Conservation (phyloP, 2,888 invertebrate species). For the Anticlea derivata region DNA sequence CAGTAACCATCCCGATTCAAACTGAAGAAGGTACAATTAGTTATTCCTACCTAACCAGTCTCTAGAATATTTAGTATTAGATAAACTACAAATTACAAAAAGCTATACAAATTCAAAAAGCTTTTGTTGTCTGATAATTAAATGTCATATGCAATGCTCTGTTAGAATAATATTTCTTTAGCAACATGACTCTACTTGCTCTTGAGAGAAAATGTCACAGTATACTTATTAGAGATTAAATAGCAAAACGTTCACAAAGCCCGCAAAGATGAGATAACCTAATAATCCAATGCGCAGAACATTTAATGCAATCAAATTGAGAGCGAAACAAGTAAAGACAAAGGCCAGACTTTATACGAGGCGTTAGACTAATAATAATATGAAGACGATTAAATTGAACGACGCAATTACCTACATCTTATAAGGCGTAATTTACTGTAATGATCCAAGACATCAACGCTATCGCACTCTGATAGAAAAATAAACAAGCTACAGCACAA, state of each 20-base stretch:
- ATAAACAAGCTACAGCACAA: constrained; percentile 9
- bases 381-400: constrained; percentile 36
- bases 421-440: constrained; percentile 20
- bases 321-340: constrained; percentile 35
- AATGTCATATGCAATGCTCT: constrained; percentile 12
- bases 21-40: too few species aligned
- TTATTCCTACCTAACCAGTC: too few species aligned
- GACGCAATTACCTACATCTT: constrained; percentile 25
- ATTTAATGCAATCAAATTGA: constrained; percentile 37
- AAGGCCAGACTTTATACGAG: constrained; percentile 36
- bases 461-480: constrained; percentile 11
- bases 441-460: constrained; percentile 5
- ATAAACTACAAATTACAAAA: constrained; percentile 1
- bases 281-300: constrained; percentile 36
- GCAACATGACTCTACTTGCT: neutral
- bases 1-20: too few species aligned
- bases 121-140: constrained; percentile 14
- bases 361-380: constrained; percentile 13
- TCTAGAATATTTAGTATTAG: too few species aligned
- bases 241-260: constrained; percentile 34
- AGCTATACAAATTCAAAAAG: constrained; percentile 8
- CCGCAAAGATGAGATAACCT: constrained; percentile 38
- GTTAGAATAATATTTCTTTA: neutral
- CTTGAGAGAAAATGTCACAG: constrained; percentile 5
- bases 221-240: constrained; percentile 9